These are phyloP conservation scores for Chlorops oryzae DNA, from an alignment of 1,140 invertebrate genomes.

Conservation along the genomic window DNA sequence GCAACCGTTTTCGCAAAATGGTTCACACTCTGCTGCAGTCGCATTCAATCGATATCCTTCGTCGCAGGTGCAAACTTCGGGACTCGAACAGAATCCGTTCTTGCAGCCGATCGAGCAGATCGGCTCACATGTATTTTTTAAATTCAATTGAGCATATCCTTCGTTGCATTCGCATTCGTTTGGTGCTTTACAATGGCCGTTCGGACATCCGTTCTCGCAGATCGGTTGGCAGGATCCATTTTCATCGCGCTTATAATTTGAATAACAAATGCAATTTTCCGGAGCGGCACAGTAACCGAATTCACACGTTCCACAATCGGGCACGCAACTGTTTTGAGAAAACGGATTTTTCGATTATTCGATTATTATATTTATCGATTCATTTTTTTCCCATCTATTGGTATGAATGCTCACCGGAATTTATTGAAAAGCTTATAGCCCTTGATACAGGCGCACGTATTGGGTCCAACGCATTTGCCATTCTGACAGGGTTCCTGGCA, in stretches of 20 bases:
- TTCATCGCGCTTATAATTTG: too few species aligned
- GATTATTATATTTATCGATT: too few species aligned
- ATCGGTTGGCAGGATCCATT: background rate
- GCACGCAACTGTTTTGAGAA: slow-evolving; percentile 6
- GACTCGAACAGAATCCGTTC: slow-evolving; percentile 51
- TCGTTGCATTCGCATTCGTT: slow-evolving; percentile 53
- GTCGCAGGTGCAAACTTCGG: slow-evolving; percentile 50
- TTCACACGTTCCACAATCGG: slow-evolving; percentile 4
- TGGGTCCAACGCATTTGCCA: slow-evolving; percentile 5
- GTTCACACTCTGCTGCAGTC: slow-evolving; percentile 5
- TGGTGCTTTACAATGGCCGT: slow-evolving; percentile 48
- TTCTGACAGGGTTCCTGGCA: slow-evolving; percentile 25
- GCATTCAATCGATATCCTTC: slow-evolving; percentile 22
- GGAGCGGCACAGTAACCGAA: slow-evolving; percentile 9
- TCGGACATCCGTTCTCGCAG: slow-evolving; percentile 18
- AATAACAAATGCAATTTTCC: background rate
- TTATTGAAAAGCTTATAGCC: slow-evolving; percentile 8
- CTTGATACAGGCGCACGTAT: slow-evolving; percentile 2
- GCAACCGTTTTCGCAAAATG: slow-evolving; percentile 17
- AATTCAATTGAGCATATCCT: slow-evolving; percentile 49
- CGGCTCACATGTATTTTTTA: slow-evolving; percentile 33
- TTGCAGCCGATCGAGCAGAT: slow-evolving; percentile 48
- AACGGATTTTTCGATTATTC: too few species aligned
- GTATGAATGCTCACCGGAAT: background rate
- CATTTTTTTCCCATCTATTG: too few species aligned